Percentiles rank a stretch among this genome's conserved stretches.
Evolutionary conservation across 2,797 vertebrate species (phyloP).

Genomic region (Hemibagrus guttatus): DNA sequence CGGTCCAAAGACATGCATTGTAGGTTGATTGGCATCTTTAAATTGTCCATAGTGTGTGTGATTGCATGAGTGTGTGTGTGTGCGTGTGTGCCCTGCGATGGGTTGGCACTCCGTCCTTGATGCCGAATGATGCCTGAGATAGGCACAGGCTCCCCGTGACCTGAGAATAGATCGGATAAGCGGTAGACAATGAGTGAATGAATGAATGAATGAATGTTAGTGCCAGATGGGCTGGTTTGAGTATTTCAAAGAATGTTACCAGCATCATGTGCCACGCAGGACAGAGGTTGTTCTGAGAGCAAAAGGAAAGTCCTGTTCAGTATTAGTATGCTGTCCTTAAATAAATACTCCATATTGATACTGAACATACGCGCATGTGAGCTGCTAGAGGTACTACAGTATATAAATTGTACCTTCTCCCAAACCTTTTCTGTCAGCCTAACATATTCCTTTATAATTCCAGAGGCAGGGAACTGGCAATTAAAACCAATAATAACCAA

Average conservation of each 20-base stretch:
- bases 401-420: background rate
- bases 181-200: too few species aligned
- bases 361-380: background rate
- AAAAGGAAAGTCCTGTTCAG: background rate
- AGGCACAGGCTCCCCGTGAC: too few species aligned
- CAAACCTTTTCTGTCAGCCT: background rate
- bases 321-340: background rate
- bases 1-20: too few species aligned
- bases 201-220: too few species aligned
- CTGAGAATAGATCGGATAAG: too few species aligned
- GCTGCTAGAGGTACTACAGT: background rate
- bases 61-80: too few species aligned
- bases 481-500: constrained; percentile 39
- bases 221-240: too few species aligned
- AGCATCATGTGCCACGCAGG: background rate
- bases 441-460: constrained; percentile 8
- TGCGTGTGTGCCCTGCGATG: too few species aligned
- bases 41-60: too few species aligned
- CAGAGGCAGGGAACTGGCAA: constrained; percentile 20
- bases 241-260: background rate
- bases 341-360: background rate
- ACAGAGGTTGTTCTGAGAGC: background rate
- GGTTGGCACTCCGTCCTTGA: too few species aligned
- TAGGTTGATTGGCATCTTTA: too few species aligned
- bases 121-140: too few species aligned